Percentiles rank a stretch among this genome's conserved stretches.
Conservation (phyloP, 2,888 invertebrate species). For the Cloeon dipterum region DNA sequence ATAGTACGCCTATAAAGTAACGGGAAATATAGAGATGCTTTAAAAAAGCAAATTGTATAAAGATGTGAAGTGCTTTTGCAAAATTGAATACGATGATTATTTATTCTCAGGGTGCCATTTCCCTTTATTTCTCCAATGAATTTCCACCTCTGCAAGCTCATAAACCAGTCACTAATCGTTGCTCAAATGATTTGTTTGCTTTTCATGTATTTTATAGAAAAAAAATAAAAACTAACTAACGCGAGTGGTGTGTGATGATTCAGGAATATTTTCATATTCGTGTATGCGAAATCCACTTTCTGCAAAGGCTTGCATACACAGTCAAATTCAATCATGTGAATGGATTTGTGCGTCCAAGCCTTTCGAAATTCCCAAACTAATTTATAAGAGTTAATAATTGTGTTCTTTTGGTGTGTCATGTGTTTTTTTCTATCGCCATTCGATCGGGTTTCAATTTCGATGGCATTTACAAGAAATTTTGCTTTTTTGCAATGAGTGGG, state of each 20-base stretch:
- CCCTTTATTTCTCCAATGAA: conserved; percentile 3
- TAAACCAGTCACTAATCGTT: neutral
- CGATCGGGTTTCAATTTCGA: too few species aligned
- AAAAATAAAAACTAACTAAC: neutral
- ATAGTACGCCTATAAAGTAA: neutral
- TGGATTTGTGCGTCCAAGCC: conserved; percentile 1
- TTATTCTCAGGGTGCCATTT: conserved; percentile 18
- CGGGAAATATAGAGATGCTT: too few species aligned
- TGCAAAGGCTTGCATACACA: conserved; percentile 1
- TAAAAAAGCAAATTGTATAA: too few species aligned
- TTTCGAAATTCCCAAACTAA: neutral
- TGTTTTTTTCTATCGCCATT: neutral
- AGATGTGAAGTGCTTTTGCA: too few species aligned
- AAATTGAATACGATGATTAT: neutral
- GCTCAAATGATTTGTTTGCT: too few species aligned
- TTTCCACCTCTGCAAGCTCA: neutral
- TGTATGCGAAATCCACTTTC: too few species aligned
- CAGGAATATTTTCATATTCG: neutral
- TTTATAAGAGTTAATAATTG: neutral
- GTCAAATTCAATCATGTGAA: too few species aligned
- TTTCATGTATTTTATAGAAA: too few species aligned
- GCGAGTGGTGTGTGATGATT: neutral
- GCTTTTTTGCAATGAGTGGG: neutral
- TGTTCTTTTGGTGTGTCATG: neutral
- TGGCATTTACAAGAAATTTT: neutral